A percentile compares a stretch with the other conserved stretches of the same genome.
Conservation (phyloP, 2,113 vertebrate genomes). For the Rissa tridactyla region DNA sequence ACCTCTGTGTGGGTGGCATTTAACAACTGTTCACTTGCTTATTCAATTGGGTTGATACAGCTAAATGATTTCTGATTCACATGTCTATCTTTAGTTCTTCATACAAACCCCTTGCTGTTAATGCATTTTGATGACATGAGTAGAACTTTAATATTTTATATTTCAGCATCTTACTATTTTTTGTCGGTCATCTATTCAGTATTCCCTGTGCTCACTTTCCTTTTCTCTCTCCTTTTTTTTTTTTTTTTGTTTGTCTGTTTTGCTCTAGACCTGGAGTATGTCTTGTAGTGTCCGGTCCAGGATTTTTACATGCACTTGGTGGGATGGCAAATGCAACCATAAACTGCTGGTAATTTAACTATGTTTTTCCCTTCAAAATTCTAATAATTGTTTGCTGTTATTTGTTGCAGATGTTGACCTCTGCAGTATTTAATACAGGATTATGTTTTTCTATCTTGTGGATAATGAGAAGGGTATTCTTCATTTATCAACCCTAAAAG, state of each 20-base stretch:
- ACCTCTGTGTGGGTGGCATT: background rate
- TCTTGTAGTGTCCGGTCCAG: slow-evolving; percentile 94
- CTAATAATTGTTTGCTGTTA: background rate
- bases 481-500: background rate
- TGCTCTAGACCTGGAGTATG: slow-evolving; percentile 87
- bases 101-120: background rate
- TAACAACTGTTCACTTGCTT: background rate
- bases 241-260: background rate
- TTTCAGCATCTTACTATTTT: background rate
- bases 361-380: background rate
- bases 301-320: slow-evolving; percentile 88
- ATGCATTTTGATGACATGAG: background rate
- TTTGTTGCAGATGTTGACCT: background rate
- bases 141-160: background rate
- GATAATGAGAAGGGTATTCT: background rate
- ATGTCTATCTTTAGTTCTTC: background rate
- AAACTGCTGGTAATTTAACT: slow-evolving; percentile 90
- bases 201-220: background rate
- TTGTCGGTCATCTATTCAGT: background rate
- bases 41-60: background rate
- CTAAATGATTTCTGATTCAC: background rate
- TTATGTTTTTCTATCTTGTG: background rate
- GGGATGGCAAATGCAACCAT: slow-evolving; percentile 96
- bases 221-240: background rate
- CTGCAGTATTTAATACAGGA: background rate